Evolutionary conservation across 2,888 invertebrate species (phyloP).

Genomic region (Lasioglossum lativentre): DNA sequence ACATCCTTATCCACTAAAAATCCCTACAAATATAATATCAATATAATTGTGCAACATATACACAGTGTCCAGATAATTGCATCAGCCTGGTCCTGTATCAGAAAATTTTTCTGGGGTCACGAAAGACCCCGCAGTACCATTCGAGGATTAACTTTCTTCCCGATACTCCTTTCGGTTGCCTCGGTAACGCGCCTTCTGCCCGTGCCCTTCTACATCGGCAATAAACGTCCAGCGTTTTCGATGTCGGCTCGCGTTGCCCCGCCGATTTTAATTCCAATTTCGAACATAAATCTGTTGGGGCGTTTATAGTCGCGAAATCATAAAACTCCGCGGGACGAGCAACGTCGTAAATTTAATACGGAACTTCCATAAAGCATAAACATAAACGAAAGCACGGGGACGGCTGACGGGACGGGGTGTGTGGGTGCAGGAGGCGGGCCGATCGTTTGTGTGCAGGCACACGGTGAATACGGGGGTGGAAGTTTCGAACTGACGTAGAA

Average conservation of each 20-base stretch:
- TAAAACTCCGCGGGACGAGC: slow-evolving; percentile 73
- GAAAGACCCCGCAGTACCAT: background rate
- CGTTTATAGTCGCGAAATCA: slow-evolving; percentile 76
- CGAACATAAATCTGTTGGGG: slow-evolving; percentile 73
- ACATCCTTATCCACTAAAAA: no score
- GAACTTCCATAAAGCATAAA: slow-evolving; percentile 81
- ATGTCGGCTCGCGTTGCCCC: background rate
- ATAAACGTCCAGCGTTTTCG: slow-evolving; percentile 44
- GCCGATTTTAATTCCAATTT: slow-evolving; percentile 77
- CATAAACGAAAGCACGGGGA: slow-evolving; percentile 68
- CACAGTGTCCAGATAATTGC: no score
- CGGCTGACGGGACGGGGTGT: slow-evolving; percentile 13
- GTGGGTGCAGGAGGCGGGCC: background rate
- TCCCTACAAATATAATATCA: no score
- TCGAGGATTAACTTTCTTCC: background rate
- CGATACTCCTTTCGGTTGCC: no score
- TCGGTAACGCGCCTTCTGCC: background rate
- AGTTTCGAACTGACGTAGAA: slow-evolving; percentile 52
- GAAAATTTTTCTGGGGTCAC: background rate
- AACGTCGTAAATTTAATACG: slow-evolving; percentile 81
- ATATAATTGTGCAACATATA: no score
- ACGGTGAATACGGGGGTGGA: slow-evolving; percentile 20
- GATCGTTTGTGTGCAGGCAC: slow-evolving; percentile 7
- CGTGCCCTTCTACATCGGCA: slow-evolving; percentile 33
- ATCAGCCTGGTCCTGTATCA: no score